Percentiles rank a stretch among this genome's conserved stretches.
These are phyloP conservation scores for Carapus acus DNA, from an alignment of 2,797 vertebrate species.

Conservation along the genomic window DNA sequence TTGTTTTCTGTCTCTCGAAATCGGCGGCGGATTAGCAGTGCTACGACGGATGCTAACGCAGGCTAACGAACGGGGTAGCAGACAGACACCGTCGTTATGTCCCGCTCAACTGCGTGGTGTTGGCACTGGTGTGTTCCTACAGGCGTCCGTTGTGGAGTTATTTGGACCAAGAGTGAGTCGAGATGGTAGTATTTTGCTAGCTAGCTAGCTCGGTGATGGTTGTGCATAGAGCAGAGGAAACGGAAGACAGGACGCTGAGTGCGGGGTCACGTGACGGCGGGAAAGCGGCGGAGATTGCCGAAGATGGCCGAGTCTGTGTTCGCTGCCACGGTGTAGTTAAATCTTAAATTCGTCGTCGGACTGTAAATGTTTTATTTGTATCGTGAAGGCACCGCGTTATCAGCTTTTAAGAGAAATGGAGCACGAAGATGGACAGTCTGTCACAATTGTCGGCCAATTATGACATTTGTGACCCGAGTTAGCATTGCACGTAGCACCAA, in stretches of 20 bases:
- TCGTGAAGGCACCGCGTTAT: no score
- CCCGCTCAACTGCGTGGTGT: no score
- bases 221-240: constrained; percentile 10
- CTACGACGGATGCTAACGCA: constrained; percentile 50
- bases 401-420: no score
- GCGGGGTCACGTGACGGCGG: constrained; percentile 49
- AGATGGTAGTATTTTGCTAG: neutral
- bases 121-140: no score
- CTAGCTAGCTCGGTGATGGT: constrained; percentile 10
- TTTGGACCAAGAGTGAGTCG: rapidly evolving
- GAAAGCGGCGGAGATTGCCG: constrained; percentile 20
- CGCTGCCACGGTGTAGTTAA: no score
- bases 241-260: constrained; percentile 18
- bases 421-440: no score
- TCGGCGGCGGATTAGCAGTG: neutral
- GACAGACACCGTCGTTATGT: neutral
- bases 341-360: no score
- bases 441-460: no score
- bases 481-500: no score
- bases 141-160: no score
- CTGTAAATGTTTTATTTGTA: no score
- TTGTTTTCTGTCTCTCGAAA: constrained; percentile 13
- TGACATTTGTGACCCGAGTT: no score
- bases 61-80: constrained; percentile 31
- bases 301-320: constrained; percentile 20